Evolutionary conservation across 92 coral and sea anemone species (phyloP).

Genomic region (Isaurus tuberculatus): DNA sequence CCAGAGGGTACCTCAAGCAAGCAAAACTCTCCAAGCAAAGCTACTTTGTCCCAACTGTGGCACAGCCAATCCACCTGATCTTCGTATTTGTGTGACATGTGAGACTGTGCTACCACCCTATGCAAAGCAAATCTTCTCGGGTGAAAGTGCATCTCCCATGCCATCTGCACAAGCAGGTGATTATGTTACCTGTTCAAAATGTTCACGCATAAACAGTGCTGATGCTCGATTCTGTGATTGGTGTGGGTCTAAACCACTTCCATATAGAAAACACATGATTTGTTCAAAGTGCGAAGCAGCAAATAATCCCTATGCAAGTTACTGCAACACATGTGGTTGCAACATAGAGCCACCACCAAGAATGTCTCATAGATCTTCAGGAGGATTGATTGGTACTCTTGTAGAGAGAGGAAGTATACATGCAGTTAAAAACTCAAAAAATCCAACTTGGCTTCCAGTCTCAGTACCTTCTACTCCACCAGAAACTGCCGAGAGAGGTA

Average conservation of each 20-base stretch:
- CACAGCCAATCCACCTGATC: slow-evolving; percentile 92
- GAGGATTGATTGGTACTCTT: slow-evolving; percentile 88
- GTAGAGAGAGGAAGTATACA: slow-evolving; percentile 86
- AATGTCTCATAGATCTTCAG: slow-evolving; percentile 68
- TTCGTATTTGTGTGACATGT: slow-evolving; percentile 91
- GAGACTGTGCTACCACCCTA: slow-evolving; percentile 84
- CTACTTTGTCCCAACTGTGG: slow-evolving; percentile 90
- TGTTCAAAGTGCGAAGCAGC: slow-evolving; percentile 89
- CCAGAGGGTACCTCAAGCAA: slow-evolving; percentile 94
- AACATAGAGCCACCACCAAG: slow-evolving; percentile 95
- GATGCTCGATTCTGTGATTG: slow-evolving; percentile 99
- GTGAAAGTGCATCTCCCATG: slow-evolving; percentile 88
- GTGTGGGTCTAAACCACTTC: slow-evolving; percentile 94
- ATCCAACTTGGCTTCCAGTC: slow-evolving; percentile 95
- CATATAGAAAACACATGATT: slow-evolving; percentile 73
- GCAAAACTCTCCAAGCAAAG: slow-evolving; percentile 75
- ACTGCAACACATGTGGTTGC: slow-evolving; percentile 93
- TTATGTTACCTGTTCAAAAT: slow-evolving; percentile 90
- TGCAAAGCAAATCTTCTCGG: slow-evolving; percentile 88
- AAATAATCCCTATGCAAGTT: slow-evolving; percentile 81
- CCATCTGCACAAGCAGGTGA: slow-evolving; percentile 85
- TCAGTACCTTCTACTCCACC: slow-evolving; percentile 78
- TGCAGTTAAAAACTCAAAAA: slow-evolving; percentile 60
- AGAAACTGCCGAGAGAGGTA: slow-evolving; percentile 90
- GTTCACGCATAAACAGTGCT: slow-evolving; percentile 92